These are phyloP conservation scores for Valencia hispanica DNA, from an alignment of 2,797 vertebrate species.

Conservation along the genomic window DNA sequence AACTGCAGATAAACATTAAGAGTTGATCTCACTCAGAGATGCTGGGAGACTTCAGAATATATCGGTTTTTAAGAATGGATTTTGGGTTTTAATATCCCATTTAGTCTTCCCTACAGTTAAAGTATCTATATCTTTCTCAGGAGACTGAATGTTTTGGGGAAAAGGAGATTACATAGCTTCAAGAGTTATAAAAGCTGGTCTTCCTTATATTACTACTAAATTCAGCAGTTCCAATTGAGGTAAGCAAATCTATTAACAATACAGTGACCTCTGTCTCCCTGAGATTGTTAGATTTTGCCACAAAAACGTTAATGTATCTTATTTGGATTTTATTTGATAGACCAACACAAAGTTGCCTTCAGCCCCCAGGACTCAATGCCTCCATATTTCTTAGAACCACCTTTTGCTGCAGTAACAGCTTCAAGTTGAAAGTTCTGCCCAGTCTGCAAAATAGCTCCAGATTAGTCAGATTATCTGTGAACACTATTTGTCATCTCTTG, in stretches of 20 bases:
- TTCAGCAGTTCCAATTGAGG: slow-evolving; percentile 1
- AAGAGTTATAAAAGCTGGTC: slow-evolving; percentile 13
- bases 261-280: neutral
- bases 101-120: slow-evolving; percentile 4
- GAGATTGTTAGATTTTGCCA: neutral
- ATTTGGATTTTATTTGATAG: neutral
- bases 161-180: slow-evolving; percentile 8
- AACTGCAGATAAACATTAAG: slow-evolving; percentile 5
- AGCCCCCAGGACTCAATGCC: too few relatives aligned
- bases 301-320: neutral
- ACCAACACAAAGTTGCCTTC: neutral
- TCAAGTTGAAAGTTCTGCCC: neutral
- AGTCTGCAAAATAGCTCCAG: neutral
- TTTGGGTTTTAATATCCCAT: slow-evolving; percentile 20
- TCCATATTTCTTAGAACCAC: too few relatives aligned
- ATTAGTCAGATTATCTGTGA: neutral
- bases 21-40: slow-evolving; percentile 7
- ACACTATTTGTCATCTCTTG: neutral
- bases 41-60: slow-evolving; percentile 10
- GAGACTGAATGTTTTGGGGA: neutral
- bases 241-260: neutral
- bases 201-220: slow-evolving; percentile 15
- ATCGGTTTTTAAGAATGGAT: neutral
- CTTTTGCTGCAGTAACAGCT: neutral
- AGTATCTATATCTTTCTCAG: slow-evolving; percentile 16